A percentile compares a stretch with the other conserved stretches of the same genome.
These are phyloP conservation scores for Penaeus vannamei DNA, from an alignment of 1,140 invertebrate genomes.

Conservation along the genomic window DNA sequence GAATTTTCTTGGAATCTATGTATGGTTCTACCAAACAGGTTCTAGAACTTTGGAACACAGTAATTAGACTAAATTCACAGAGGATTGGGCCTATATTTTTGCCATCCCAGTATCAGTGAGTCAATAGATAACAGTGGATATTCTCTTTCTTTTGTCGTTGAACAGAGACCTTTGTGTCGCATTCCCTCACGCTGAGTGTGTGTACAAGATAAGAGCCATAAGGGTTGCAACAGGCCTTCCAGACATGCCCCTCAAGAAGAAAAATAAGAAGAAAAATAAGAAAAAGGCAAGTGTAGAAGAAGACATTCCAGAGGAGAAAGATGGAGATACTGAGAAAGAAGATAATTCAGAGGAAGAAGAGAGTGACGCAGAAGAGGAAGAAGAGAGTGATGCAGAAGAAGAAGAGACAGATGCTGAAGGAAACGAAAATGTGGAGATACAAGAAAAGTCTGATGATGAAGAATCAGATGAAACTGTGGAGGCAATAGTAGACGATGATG, in stretches of 20 bases:
- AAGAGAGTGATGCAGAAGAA: slow-evolving; percentile 7
- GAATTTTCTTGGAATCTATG: no score
- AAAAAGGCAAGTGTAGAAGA: background rate
- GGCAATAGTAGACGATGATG: background rate
- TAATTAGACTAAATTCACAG: no score
- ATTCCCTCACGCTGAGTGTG: slow-evolving; percentile 44
- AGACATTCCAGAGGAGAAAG: background rate
- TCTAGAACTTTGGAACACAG: no score
- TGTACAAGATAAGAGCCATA: slow-evolving; percentile 44
- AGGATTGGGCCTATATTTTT: no score
- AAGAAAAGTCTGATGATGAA: background rate
- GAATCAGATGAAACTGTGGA: background rate
- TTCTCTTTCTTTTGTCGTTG: slow-evolving; percentile 2
- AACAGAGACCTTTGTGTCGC: slow-evolving; percentile 29
- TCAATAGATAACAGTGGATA: no score
- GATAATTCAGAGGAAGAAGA: background rate
- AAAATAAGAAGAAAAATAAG: no score
- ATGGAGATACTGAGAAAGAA: background rate
- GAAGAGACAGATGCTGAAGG: background rate
- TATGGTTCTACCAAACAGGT: no score
- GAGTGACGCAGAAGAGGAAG: background rate
- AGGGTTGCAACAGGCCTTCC: slow-evolving; percentile 23
- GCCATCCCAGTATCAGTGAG: no score
- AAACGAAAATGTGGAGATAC: background rate
- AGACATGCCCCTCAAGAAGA: no score